Base-by-base conservation (phyloP, 2,888 invertebrate genomes). In the Tenthredo notha region DNA sequence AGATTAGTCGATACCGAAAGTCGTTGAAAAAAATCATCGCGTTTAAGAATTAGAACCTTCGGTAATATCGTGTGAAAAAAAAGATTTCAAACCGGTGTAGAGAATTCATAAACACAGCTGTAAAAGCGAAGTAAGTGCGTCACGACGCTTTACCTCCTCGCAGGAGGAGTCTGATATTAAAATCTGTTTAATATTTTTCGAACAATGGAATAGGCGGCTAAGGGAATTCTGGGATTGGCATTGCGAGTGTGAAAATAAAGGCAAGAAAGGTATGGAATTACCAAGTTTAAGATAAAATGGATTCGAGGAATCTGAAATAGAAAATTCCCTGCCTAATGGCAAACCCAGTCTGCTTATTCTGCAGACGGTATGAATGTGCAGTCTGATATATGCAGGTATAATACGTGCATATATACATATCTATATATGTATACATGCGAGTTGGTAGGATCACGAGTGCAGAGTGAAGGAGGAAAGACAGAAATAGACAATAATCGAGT, bases 251-350 rank as follows among this genome's bases (percentile, higher is more conserved):
- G 54, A 77, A 18, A 21, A 61, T 61, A 61, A 65, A 65, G 77
- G 85, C 85, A 85, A 85, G 25, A 87, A 72, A 86, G 86, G 87
- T 87, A 87, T 86, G 88, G 87, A 89, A 90, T 90, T 90, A 90
- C 90, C 88, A 90, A 89, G 85, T 90, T 89, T 88, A 89, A 90
- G 90, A 90, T 90, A 88, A 91, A 91, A 91, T 90, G 88, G 88
- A 90, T 89, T 88, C 89, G 87, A 87, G 88, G 89, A 90, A 91
- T 90, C 88, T 90, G 88, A 89, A 91, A 90, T 91, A 90, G 90
- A 90, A 91, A 91, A 90, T 91, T 91, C 90, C 89, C 89, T 86
- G 86, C 88, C 88, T 90, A 89, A 91, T 90, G 88, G 86, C 88
- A 65, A 70, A 84, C 37, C 47, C 10, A 37, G n/a, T 15, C 78